A percentile compares a stretch with the other conserved stretches of the same genome.
phyloP scores from a whole-genome alignment of 2,113 vertebrate genomes.

The pig (Sus scrofa) region T2T-Sscrofa CM000814.6:92660001-92660500 shows the following conservation, averaged over 20 bases:
- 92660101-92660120: conserved; percentile 66
- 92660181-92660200: conserved; percentile 74
- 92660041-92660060: conserved; percentile 61
- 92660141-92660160: conserved; percentile 74
- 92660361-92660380: conserved; percentile 61
- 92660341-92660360: conserved; percentile 68
- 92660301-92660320: conserved; percentile 69
- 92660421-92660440: conserved; percentile 58
- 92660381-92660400: conserved; percentile 9
- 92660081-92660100: conserved; percentile 59
- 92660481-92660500: not conserved
- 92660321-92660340: conserved; percentile 68
- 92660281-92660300: conserved; percentile 78
- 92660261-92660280: conserved; percentile 77
- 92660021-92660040: too few species aligned
- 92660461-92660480: conserved; percentile 61
- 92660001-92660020: conserved; percentile 60
- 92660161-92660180: conserved; percentile 75
- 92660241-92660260: conserved; percentile 73
- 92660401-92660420: conserved; percentile 22
- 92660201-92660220: conserved; percentile 77
- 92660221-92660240: conserved; percentile 64
- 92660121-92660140: conserved; percentile 62
- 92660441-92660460: conserved; percentile 34
- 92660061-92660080: conserved; percentile 54